These are phyloP conservation scores for Rhodeus uyekii DNA, from an alignment of 2,797 vertebrate species.

Conservation along the genomic window DNA sequence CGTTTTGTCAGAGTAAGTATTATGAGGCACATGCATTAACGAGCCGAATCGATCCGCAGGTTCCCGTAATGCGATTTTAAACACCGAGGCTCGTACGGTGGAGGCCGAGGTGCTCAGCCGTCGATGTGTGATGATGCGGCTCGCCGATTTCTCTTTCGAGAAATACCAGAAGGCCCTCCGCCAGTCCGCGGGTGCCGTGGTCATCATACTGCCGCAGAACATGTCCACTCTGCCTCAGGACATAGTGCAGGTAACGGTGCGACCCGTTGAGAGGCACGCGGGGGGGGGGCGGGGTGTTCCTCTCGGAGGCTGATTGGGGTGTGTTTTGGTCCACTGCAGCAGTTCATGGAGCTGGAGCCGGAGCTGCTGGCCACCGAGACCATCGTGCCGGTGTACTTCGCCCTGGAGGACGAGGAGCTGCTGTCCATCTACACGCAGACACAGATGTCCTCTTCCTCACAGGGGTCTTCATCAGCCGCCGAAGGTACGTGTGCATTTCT, in stretches of 20 bases:
- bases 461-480: slow-evolving; percentile 90
- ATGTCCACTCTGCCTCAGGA: slow-evolving; percentile 96
- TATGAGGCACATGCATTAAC: background rate
- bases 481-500: slow-evolving; percentile 80
- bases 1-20: no score
- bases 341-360: slow-evolving; percentile 98
- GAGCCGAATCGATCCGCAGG: slow-evolving; percentile 70
- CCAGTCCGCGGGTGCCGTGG: slow-evolving; percentile 94
- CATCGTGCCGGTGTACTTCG: slow-evolving; percentile 94
- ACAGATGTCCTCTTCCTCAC: slow-evolving; percentile 88
- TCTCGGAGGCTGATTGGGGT: background rate
- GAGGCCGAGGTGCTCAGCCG: slow-evolving; percentile 96
- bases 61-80: slow-evolving; percentile 93
- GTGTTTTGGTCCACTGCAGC: slow-evolving; percentile 69
- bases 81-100: slow-evolving; percentile 93
- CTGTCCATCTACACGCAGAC: slow-evolving; percentile 96
- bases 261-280: background rate
- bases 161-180: slow-evolving; percentile 95
- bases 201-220: slow-evolving; percentile 92
- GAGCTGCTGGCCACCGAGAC: slow-evolving; percentile 98
- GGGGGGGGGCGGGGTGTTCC: no score
- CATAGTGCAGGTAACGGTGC: slow-evolving; percentile 83
- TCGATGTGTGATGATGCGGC: slow-evolving; percentile 95
- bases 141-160: slow-evolving; percentile 93
- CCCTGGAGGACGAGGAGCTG: slow-evolving; percentile 93